Conservation (phyloP, 2,113 vertebrate genomes). For the Vicugna pacos region DNA sequence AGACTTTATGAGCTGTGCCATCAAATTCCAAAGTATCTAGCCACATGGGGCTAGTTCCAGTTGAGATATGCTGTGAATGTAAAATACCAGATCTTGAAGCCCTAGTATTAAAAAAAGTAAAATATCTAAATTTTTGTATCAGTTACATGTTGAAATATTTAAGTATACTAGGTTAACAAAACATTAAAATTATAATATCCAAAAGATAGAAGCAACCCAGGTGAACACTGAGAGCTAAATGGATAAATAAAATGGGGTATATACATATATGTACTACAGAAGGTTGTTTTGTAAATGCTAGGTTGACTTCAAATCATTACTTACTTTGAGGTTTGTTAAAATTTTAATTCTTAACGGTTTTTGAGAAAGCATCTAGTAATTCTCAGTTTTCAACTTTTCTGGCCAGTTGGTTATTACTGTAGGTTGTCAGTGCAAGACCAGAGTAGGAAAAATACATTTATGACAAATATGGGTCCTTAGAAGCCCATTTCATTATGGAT, state of each 20-base stretch:
- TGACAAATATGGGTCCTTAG: not conserved
- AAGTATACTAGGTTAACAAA: not conserved
- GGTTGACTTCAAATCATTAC: not conserved
- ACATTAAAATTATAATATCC: not conserved
- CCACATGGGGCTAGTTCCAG: not conserved
- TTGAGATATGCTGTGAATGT: not conserved
- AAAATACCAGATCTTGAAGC: conserved; percentile 26
- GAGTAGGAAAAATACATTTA: not conserved
- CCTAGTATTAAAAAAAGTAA: not conserved
- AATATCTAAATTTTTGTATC: not conserved
- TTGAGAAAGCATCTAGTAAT: not conserved
- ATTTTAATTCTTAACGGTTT: not conserved
- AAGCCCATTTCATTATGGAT: not conserved
- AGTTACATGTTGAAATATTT: not conserved
- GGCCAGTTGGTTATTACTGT: not conserved
- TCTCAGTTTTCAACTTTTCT: not conserved
- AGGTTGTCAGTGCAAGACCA: not conserved
- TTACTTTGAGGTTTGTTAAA: not conserved
- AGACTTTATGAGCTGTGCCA: not conserved
- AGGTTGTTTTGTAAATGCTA: not conserved
- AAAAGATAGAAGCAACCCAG: conserved; percentile 29
- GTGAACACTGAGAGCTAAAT: not conserved
- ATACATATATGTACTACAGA: not conserved
- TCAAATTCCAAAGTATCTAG: not conserved
- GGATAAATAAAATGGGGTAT: not conserved